Evolutionary conservation across 1,140 invertebrate species (phyloP), one percentile per base, ranked within the genome.

Genomic region (Ephestia elutella): DNA sequence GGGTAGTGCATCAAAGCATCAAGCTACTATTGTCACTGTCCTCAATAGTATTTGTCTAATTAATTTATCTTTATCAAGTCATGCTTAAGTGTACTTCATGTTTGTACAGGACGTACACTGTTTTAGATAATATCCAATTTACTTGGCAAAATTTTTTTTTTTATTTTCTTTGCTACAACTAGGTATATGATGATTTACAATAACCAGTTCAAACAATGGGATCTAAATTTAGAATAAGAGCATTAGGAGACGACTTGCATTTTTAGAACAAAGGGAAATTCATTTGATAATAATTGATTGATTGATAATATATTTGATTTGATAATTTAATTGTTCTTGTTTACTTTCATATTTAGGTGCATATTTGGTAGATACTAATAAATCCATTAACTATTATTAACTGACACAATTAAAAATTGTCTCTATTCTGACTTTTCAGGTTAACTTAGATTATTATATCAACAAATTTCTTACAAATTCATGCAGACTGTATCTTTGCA

Each of bases 181-280:
- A n/a, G n/a, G n/a, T n/a, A 5, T 44, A 44, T 44, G 15, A 44
- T 15, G 15, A n/a, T 44, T 44, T 44, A 44, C 38, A 44, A 15
- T 44, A 44, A 44, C 15, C n/a, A 44, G 1, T 15, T 49, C 54
- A 63, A 73, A 80, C 73, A 82, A 76, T 74, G 71, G 62, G 74
- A 66, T 77, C 79, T 86, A 86, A 73, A 75, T 68, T 75, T 83
- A 86, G 80, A 83, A 61, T 25, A 25, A 32, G 11, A 32, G 30
- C 11, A 32, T 64, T 68, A 32, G 49, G 56, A 54, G 74, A 56
- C 73, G 66, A 82, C 78, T 85, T 86, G 80, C 81, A 82, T 50
- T 78, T 83, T 85, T 74, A 64, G 70, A 79, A 85, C 80, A 85
- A 80, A 80, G 75, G 20, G 21, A 18, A 53, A 53, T n/a, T 4